These are phyloP conservation scores for Taenioides sp. DNA, from an alignment of 2,797 vertebrate genomes.

Conservation along the genomic window DNA sequence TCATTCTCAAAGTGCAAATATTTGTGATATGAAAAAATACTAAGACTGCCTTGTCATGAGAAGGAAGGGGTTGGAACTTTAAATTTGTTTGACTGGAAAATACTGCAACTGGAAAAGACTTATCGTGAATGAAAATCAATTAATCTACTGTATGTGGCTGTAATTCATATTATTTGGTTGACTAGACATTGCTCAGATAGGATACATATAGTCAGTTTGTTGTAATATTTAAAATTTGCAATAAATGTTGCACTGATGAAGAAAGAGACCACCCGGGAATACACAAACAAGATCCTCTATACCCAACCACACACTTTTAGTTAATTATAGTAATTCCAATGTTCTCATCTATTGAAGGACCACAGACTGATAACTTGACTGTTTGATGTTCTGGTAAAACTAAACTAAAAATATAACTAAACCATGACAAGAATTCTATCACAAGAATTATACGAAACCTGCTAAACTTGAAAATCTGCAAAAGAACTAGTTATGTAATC, in stretches of 20 bases:
- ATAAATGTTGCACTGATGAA: too few relatives aligned
- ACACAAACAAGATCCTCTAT: neutral
- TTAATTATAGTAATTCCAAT: neutral
- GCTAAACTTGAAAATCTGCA: neutral
- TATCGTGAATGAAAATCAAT: too few relatives aligned
- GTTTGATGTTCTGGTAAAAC: neutral
- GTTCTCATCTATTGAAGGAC: too few relatives aligned
- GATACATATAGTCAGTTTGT: too few relatives aligned
- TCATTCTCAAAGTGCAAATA: too few relatives aligned
- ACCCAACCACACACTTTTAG: neutral
- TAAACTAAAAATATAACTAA: too few relatives aligned
- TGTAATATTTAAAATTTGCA: neutral
- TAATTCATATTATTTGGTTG: too few relatives aligned
- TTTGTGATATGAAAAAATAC: neutral
- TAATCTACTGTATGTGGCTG: too few relatives aligned
- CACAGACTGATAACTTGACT: neutral
- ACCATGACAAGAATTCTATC: neutral
- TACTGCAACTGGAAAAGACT: neutral
- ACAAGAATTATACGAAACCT: neutral
- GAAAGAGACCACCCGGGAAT: too few relatives aligned
- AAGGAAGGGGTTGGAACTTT: neutral
- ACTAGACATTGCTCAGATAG: too few relatives aligned
- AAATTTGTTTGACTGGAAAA: neutral
- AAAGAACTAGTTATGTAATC: neutral
- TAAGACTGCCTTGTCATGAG: neutral